Base-by-base conservation (phyloP, 30 jellyfish, hydroid and myxozoan species). In the Hydractinia echinata region DNA sequence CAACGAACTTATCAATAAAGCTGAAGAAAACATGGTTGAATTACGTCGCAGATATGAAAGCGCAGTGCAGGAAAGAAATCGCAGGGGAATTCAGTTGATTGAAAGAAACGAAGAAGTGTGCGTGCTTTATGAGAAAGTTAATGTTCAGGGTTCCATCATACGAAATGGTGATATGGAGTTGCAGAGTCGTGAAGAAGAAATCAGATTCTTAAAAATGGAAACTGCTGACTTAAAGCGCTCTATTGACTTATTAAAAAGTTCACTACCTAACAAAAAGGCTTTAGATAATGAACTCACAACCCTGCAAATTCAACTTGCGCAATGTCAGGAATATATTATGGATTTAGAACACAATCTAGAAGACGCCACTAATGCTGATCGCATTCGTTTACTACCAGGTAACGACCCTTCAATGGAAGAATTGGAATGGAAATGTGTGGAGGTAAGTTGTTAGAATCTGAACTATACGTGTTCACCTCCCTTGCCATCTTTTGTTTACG, bases 61-160 rank as follows among this genome's bases (percentile, higher is more conserved):
- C 53, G 88, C 95, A 5, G 95, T 90, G 8, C 95, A 90, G 53
- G 97, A 90, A 81, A 53, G 95, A 77, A 90, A 90, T 61, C 78
- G 76, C 86, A 74, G 97, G 60, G 85, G 85, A 3, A 79, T 90
- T 52, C 95, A 85, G 30, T 55, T 90, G 80, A 90, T 90, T 86
- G 95, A 90, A 84, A 30, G 97, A 60, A 90, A 90, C 55, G 97
- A 90, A 76, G 97, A 90, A 81, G 97, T 90, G 18, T 90, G 97
- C 77, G 95, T 86, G 9, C 83, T 90, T 56, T 90, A 80, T 79
- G 97, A 90, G 71, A 90, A 85, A 81, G 89, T 85, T 7, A 90
- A 85, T 74, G 95, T 84, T 11, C 97, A 90, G 78, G 95, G 95
- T 61, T 82, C 94, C 50, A 74, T 90, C 81, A 85, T 90, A 50